A percentile compares a stretch with the other conserved stretches of the same genome.
Conservation (phyloP, 2,797 vertebrate genomes). For the Oreochromis grahami region DNA sequence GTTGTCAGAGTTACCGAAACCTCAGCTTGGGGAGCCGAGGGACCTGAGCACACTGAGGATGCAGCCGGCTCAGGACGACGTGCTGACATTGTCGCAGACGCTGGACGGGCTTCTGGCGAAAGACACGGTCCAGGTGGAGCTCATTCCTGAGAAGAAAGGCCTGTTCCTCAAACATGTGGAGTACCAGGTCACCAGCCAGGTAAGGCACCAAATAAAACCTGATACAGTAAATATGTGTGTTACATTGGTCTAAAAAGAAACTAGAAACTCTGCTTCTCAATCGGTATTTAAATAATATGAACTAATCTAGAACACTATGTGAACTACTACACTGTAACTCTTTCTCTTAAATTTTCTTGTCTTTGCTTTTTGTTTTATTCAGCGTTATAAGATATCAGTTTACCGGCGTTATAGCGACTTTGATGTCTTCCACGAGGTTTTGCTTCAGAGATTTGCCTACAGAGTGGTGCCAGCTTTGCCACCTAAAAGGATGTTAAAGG, state of each 20-base stretch:
- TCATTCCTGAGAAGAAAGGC: conserved; percentile 97
- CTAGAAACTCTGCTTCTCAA: neutral
- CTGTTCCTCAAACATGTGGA: conserved; percentile 98
- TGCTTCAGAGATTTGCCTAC: conserved; percentile 93
- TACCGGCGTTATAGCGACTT: conserved; percentile 95
- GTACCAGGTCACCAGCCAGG: conserved; percentile 95
- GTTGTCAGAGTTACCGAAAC: conserved; percentile 79
- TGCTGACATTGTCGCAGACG: conserved; percentile 82
- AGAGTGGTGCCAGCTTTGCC: conserved; percentile 92
- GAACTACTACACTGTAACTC: neutral
- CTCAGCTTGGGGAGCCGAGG: conserved; percentile 75
- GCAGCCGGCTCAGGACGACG: conserved; percentile 83
- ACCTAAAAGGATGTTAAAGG: conserved; percentile 91
- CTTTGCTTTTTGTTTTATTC: neutral
- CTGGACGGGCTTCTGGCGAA: conserved; percentile 84
- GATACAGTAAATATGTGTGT: neutral
- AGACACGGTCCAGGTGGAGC: conserved; percentile 88
- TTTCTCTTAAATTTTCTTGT: neutral
- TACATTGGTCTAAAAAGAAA: neutral
- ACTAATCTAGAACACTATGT: neutral
- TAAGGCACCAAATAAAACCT: conserved; percentile 36
- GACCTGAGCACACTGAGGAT: conserved; percentile 77
- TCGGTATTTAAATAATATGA: too few relatives aligned
- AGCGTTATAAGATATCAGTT: conserved; percentile 89
- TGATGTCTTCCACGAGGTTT: conserved; percentile 92